Evolutionary conservation across 2,888 invertebrate genomes (phyloP).

Genomic region (Orthonychiurus folsomi): DNA sequence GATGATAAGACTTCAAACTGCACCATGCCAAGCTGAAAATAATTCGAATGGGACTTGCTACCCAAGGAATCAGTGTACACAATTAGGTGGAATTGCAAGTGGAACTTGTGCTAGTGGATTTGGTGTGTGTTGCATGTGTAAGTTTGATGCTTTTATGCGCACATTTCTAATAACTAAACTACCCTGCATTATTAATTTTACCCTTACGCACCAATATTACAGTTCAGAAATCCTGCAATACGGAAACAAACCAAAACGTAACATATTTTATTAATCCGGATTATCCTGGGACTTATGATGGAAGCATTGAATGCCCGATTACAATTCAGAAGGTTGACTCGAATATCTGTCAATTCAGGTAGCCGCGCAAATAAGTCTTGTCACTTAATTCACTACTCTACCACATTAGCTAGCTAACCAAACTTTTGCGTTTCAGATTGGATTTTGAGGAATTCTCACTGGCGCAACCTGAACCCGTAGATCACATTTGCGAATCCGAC

Average conservation of each 20-base stretch:
- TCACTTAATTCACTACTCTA: background rate
- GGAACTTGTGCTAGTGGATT: conserved; percentile 72
- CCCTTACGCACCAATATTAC: no score
- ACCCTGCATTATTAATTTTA: background rate
- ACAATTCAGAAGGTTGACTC: conserved; percentile 39
- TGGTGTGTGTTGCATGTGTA: conserved; percentile 67
- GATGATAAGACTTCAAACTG: conserved; percentile 66
- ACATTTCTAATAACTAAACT: background rate
- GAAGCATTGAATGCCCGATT: conserved; percentile 39
- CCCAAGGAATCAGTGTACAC: conserved; percentile 60
- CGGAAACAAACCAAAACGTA: conserved; percentile 39
- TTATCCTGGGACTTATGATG: conserved; percentile 39
- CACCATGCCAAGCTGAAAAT: conserved; percentile 62
- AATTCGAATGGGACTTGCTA: conserved; percentile 77
- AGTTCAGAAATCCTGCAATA: conserved; percentile 39
- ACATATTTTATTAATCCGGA: conserved; percentile 40
- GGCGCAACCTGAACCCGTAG: conserved; percentile 39
- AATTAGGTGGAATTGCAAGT: conserved; percentile 62
- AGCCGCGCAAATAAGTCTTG: conserved; percentile 1
- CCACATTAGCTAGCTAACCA: conserved; percentile 7
- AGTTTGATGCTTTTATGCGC: conserved; percentile 47
- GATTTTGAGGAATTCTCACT: conserved; percentile 41
- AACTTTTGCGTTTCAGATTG: conserved; percentile 25
- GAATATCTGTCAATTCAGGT: conserved; percentile 40
- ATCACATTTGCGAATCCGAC: conserved; percentile 40